Base-by-base conservation (phyloP, 2,113 vertebrate genomes). In the Dissostichus mawsoni region DNA sequence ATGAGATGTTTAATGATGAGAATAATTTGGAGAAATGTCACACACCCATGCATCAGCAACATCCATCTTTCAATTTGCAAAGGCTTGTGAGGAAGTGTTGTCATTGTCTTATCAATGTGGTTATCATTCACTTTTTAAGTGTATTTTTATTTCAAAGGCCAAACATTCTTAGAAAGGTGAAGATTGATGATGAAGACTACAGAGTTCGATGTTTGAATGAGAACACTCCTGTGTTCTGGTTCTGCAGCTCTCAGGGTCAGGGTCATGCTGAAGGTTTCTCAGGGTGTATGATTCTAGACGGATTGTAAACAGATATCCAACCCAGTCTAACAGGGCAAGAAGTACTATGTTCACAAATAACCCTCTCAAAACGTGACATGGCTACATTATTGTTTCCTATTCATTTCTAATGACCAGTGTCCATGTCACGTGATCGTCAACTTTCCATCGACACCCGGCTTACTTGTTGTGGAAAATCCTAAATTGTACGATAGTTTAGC, bases 41-140 rank as follows among this genome's bases (percentile, higher is more conserved):
- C 23, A 18, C 44, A 80, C 17, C 9, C 16, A 11, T 67, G n/a
- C 52, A 20, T 8, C 25, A 41, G 45, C n/a, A 67, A 23, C 41
- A 47, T 58, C 29, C 41, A 55, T 50, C 45, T 18, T 18, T 47
- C 55, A 57, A 66, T 44, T 18, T 63, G 36, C 41, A 20, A 20
- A 65, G 11, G 20, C 53, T 50, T 16, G 53, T 36, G 63, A 47
- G 33, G 36, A 66, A 16, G 51, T 20, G 20, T 20, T 20, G 20
- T 20, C 20, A 20, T 20, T 55, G 41, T 56, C 8, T 36, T 20
- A 52, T 33, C 33, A 33, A 5, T 33, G 3, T 5, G 33, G 45
- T 14, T 25, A 51, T 77, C 45, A 77, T 25, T 77, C 64, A 77
- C 53, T 61, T 41, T 50, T 4, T 57, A 55, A 63, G 25, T 36